phyloP scores from a whole-genome alignment of 2,797 vertebrate genomes.

The Sorex maritimensis region DNA sequence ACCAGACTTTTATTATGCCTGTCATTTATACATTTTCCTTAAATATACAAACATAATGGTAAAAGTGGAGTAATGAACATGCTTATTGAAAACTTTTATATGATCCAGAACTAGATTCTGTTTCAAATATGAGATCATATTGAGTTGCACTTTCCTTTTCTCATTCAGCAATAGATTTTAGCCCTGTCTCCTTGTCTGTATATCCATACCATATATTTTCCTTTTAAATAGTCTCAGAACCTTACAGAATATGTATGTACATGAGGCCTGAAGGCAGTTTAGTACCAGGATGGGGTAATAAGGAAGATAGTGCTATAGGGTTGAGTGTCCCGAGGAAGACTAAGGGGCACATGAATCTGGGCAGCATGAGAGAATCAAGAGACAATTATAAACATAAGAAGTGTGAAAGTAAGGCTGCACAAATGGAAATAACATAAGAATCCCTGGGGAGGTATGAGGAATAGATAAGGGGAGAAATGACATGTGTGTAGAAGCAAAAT shows the following conservation, averaged over 20 bases:
- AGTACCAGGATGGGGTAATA: neutral
- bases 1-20: neutral
- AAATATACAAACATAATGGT: neutral
- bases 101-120: neutral
- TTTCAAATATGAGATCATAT: constrained; percentile 1
- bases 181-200: neutral
- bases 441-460: neutral
- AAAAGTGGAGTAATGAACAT: neutral
- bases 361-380: neutral
- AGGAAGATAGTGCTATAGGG: neutral
- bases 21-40: neutral
- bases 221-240: neutral
- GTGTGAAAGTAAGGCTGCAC: neutral
- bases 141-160: neutral
- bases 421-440: neutral
- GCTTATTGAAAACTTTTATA: neutral
- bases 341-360: neutral
- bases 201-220: neutral
- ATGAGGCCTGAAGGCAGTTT: neutral
- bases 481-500: neutral
- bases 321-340: neutral
- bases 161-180: neutral
- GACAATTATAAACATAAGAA: neutral
- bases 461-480: neutral
- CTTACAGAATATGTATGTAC: neutral